These are phyloP conservation scores for Burhinus oedicnemus DNA, from an alignment of 2,113 vertebrate species.

Conservation along the genomic window DNA sequence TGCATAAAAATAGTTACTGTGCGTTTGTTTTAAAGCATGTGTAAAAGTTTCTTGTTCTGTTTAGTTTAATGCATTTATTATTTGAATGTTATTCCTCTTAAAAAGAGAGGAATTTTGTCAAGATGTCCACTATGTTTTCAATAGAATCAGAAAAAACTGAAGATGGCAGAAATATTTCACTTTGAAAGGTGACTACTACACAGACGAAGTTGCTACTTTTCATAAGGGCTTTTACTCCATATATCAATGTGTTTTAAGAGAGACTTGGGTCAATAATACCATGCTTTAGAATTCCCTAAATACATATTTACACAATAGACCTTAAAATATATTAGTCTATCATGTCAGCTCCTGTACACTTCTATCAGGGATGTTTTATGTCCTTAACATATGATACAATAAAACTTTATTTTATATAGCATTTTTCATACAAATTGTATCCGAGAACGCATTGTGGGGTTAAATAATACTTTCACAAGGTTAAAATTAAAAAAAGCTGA, in stretches of 20 bases:
- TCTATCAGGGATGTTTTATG: slow-evolving; percentile 66
- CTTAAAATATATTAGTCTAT: slow-evolving; percentile 75
- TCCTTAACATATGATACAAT: slow-evolving; percentile 73
- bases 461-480: slow-evolving; percentile 33
- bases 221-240: slow-evolving; percentile 69
- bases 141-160: slow-evolving; percentile 40
- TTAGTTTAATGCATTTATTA: not conserved
- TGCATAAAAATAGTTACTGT: not conserved
- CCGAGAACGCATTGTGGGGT: not conserved
- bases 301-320: slow-evolving; percentile 75
- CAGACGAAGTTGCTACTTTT: slow-evolving; percentile 69
- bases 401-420: slow-evolving; percentile 63
- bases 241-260: slow-evolving; percentile 74
- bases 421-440: slow-evolving; percentile 48
- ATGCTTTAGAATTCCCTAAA: slow-evolving; percentile 78
- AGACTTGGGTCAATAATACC: slow-evolving; percentile 72
- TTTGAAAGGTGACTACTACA: slow-evolving; percentile 68
- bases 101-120: slow-evolving; percentile 40
- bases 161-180: slow-evolving; percentile 70
- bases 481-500: slow-evolving; percentile 23
- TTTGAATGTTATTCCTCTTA: not conserved
- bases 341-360: slow-evolving; percentile 61
- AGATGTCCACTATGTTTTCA: slow-evolving; percentile 36
- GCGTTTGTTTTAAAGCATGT: not conserved
- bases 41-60: not conserved